Base-by-base conservation (phyloP, 1,140 invertebrate genomes). In the Cataglyphis hispanica region DNA sequence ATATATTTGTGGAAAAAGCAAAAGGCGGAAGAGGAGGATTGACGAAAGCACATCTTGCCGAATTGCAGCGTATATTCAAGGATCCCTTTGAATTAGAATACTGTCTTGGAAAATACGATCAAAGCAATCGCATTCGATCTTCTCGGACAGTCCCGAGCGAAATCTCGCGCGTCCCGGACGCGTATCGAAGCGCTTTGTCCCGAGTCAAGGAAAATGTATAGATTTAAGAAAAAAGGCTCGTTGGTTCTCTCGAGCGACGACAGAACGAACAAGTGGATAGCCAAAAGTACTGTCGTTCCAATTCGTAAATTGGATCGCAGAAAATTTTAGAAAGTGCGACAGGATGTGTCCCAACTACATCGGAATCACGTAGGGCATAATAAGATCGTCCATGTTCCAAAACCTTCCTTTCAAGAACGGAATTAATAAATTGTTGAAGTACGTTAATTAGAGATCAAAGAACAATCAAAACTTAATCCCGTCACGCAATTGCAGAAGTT, bases 291-390 rank as follows among this genome's bases (percentile, higher is more conserved):
- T 56, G 46, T 31, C 76, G 85, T 85, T 43, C 86, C 77, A 87
- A 87, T 87, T 89, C 58, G 69, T 85, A 89, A 89, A 89, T 88
- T 89, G 88, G 76, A 89, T 89, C 43, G 43, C 31, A n/a, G 22
- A 60, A 70, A 86, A 69, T 56, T 86, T 86, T 64, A 43, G 8
- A 25, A 53, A 37, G 63, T 46, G 22, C 60, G 75, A 61, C 46
- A 25, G 70, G 10, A 69, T 53, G 27, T 69, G 37, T 37, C 37
- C 74, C 64, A 31, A 19, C 69, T 31, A 43, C 63, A 53, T 8
- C 25, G 11, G 34, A 4, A 34, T 22, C 53, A 64, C 11, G 34
- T 80, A 80, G 56, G 8, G 5, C 58, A 2, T 50, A 40, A 56
- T 86, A 16, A 40, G 19, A 31, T 63, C 25, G 50, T 61, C 37